phyloP scores from a whole-genome alignment of 2,888 invertebrate genomes.

The Agrochola circellaris region DNA sequence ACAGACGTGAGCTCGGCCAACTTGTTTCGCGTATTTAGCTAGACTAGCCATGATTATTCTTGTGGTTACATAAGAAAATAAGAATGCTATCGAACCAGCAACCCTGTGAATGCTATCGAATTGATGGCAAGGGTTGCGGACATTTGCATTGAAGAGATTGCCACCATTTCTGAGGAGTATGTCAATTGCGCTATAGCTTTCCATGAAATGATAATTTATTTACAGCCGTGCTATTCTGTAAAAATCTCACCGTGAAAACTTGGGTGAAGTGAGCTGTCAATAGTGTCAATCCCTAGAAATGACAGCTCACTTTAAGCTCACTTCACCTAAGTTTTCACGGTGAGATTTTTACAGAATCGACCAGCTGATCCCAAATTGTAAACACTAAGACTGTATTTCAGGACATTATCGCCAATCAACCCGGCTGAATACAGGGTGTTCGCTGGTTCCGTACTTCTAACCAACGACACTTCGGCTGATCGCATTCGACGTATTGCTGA shows the following conservation, averaged over 20 bases:
- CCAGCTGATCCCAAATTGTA: neutral
- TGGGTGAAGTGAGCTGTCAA: too few relatives aligned
- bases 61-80: neutral
- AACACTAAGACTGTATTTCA: slow-evolving; percentile 23
- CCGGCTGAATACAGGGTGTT: slow-evolving; percentile 65
- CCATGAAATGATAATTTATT: neutral
- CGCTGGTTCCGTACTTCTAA: slow-evolving; percentile 63
- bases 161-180: neutral
- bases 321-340: too few relatives aligned
- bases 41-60: neutral
- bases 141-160: neutral
- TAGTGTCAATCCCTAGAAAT: too few relatives aligned
- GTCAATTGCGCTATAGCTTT: too few relatives aligned
- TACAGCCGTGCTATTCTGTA: too few relatives aligned
- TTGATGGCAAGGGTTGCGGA: neutral
- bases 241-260: too few relatives aligned
- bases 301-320: too few relatives aligned
- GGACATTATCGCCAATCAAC: slow-evolving; percentile 38
- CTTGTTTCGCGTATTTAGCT: neutral
- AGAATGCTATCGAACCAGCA: neutral
- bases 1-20: neutral
- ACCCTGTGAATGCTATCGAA: neutral
- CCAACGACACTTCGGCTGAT: slow-evolving; percentile 56
- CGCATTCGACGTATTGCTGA: slow-evolving; percentile 67
- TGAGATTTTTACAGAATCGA: too few relatives aligned